These are phyloP conservation scores for Piprites chloris DNA, from an alignment of 2,113 vertebrate species.

Conservation along the genomic window DNA sequence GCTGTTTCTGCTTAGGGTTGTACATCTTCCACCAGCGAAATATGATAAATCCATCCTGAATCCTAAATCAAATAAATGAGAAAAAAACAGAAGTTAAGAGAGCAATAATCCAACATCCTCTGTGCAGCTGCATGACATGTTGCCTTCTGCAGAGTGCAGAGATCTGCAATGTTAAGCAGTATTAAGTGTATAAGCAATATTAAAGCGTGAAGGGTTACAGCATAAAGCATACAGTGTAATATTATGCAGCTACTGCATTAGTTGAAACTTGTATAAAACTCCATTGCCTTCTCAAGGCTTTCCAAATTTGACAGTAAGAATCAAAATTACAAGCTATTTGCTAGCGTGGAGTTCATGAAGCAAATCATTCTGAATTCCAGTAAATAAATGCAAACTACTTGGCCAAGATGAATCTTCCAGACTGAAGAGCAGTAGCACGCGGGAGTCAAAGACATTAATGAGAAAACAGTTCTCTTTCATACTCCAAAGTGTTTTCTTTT, in stretches of 20 bases:
- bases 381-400: not conserved
- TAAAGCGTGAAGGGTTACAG: not conserved
- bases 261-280: not conserved
- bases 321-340: not conserved
- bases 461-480: not conserved
- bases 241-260: not conserved
- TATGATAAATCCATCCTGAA: constrained; percentile 98
- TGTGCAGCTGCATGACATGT: not conserved
- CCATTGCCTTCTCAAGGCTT: not conserved
- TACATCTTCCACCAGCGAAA: constrained; percentile 99
- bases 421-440: not conserved
- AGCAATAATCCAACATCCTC: not conserved
- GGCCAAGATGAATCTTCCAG: not conserved
- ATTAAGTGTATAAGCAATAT: not conserved
- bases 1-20: constrained; percentile 97
- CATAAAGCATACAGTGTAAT: not conserved
- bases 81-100: not conserved
- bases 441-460: not conserved
- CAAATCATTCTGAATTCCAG: not conserved
- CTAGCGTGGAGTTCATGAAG: fast-evolving
- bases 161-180: not conserved
- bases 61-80: constrained; percentile 73
- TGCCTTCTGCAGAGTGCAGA: not conserved
- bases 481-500: not conserved
- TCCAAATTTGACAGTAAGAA: not conserved